Base-by-base conservation (phyloP, 1,140 invertebrate genomes). In the Argopecten irradians region DNA sequence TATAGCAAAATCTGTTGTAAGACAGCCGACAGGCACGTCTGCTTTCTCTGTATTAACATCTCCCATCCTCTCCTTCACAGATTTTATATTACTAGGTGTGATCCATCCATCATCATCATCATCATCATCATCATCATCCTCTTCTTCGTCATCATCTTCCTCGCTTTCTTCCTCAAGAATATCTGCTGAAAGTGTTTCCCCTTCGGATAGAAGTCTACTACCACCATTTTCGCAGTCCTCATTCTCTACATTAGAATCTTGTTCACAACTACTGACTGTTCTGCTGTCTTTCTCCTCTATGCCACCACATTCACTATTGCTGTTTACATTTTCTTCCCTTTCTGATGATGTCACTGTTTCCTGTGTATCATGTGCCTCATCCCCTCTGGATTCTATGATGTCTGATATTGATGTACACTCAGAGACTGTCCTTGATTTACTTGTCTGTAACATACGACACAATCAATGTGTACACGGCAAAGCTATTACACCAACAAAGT, bases 1-100 rank as follows among this genome's bases (percentile, higher is more conserved):
- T 96, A 99, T 98, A 0, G 99, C 98, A 97, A 99, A 99, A 96
- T 99, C 99, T 85, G 97, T 98, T 32, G 98, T 99, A 87, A 99
- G 97, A 94, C 98, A 99, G 0, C 98, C 98, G 55, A 99, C 98
- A 90, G 95, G 96, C 0, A 97, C 94, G 84, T 92, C 90, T 19
- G 97, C 96, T 86, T 97, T 97, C 90, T 97, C 97, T 85, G 96
- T 89, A 96, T 95, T 46, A 96, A 87, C 83, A 86, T 92, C 96
- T n/a, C 97, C 96, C 94, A 98, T 96, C 90, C 96, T 95, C 87
- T 97, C 97, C 93, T 97, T 98, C 22, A 97, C 96, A 92, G 97
- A 95, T 85, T 96, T 96, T 35, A 99, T 96, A 96, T 99, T 99
- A 83, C 95, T 95, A 92, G 98, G 97, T 89, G 98, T 99, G 85